Base-by-base conservation (phyloP, 2,113 vertebrate genomes). In the Chaetura pelagica region DNA sequence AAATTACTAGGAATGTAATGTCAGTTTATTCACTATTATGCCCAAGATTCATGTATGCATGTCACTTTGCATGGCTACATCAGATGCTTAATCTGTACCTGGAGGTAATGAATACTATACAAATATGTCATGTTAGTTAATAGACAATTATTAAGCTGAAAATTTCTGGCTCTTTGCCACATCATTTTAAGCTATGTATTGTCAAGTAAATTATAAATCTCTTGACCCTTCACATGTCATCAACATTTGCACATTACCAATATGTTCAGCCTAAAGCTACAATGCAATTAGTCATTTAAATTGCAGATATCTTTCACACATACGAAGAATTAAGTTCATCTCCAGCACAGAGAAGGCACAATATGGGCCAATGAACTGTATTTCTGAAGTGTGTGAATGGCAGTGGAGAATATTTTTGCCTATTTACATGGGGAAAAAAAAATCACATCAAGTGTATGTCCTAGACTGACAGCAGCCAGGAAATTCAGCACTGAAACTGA, bases 121-220 rank as follows among this genome's bases (percentile, higher is more conserved):
- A 97, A 96, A 92, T 96, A 94, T 96, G 96, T 97, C 97, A 97
- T 89, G 91, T 97, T 97, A 96, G 93, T 97, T 97, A 97, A 97
- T 77, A 96, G 97, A 97, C 96, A 96, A 96, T 97, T 97, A 97
- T 97, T 97, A 96, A 96, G 89, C 92, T 97, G 96, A 97, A 96
- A 94, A 96, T 96, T 97, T 84, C 94, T 97, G 97, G 96, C 95
- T 97, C 85, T 97, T 96, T 97, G 97, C 97, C 96, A 97, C 82
- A 95, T 94, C 92, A 96, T 97, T 97, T 96, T 96, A 97, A 97
- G 92, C 91, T 94, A 90, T 74, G 74, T 92, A 96, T 97, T 95
- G 95, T 97, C 95, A 96, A 93, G 74, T 91, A 94, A 93, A 96
- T 97, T 96, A 97, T 94, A 95, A 97, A 96, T 96, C 91, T 96